Conservation (phyloP, 2,797 vertebrate genomes). For the Chloroceryle amazona region DNA sequence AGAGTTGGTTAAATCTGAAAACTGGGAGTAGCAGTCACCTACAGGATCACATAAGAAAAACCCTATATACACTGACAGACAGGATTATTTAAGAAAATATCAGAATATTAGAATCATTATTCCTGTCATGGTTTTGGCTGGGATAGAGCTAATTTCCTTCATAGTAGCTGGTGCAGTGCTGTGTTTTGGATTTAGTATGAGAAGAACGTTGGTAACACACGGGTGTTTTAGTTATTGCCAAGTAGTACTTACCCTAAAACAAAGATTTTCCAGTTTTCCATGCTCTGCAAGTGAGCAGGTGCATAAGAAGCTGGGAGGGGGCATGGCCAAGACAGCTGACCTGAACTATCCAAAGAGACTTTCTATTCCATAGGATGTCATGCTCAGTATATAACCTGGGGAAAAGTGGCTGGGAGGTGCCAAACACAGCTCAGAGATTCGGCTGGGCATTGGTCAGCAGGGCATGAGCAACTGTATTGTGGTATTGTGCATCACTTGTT, state of each 20-base stretch:
- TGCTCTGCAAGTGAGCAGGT: not conserved
- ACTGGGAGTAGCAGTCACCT: not conserved
- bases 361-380: not conserved
- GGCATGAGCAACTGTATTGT: not conserved
- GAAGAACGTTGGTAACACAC: not conserved
- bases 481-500: not conserved
- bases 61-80: not conserved
- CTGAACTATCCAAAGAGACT: not conserved
- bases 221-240: not conserved
- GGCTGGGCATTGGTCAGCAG: not conserved
- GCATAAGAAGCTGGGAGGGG: not conserved
- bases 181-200: not conserved
- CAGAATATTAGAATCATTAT: not conserved
- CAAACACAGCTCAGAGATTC: not conserved
- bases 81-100: not conserved
- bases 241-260: not conserved
- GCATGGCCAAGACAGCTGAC: not conserved
- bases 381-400: not conserved
- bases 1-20: not conserved
- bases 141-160: not conserved
- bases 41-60: not conserved
- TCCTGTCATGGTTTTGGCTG: not conserved
- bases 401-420: not conserved
- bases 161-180: not conserved
- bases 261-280: not conserved